Evolutionary conservation across 2,113 vertebrate genomes (phyloP), one percentile per base, ranked within the genome.

Genomic region (Paramisgurnus dabryanus): DNA sequence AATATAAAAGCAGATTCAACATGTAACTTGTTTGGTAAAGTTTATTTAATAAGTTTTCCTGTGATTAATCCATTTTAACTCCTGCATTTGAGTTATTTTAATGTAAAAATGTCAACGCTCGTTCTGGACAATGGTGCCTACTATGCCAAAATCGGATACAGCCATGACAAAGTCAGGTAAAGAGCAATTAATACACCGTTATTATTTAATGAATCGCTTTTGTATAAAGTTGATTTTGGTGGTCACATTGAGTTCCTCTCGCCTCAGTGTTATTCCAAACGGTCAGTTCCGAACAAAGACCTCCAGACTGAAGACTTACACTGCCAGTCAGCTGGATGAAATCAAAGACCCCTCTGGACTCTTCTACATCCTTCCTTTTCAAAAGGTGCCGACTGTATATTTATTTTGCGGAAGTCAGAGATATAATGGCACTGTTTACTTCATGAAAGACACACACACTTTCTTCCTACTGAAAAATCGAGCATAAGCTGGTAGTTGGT

Each of bases 261-360:
- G 66, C 68, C 87, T 73, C 88, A 99, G 98, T 43, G 94, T 99
- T 83, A 96, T 99, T 88, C 97, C 97, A 76, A 99, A 99, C 87
- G 97, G 97, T 82, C 98, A 99, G 87, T 99, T 99, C 86, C 94
- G 97, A 76, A 98, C 98, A 41, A 99, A 97, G 90, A 98, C 96
- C 0, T 96, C 96, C 22, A 93, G 98, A 68, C 86, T 99, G 86
- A 99, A 99, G 92, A 99, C 98, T 0, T 99, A 98, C 83, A 99
- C 97, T 0, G 96, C 98, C 79, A 99, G 96, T 84, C 98, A 99
- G 81, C 92, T 99, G 34, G 98, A 99, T 85, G 98, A 99, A 92
- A 97, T 99, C 87, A 99, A 99, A 88, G 98, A 99, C 83, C 98
- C 96, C 0, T 99, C 98, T 2, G 98, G 97, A 7, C 95, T 99